A percentile compares a stretch with the other conserved stretches of the same genome.
These are phyloP conservation scores for Drosophila kepulauana DNA, from an alignment of 1,140 invertebrate species.

Conservation along the genomic window DNA sequence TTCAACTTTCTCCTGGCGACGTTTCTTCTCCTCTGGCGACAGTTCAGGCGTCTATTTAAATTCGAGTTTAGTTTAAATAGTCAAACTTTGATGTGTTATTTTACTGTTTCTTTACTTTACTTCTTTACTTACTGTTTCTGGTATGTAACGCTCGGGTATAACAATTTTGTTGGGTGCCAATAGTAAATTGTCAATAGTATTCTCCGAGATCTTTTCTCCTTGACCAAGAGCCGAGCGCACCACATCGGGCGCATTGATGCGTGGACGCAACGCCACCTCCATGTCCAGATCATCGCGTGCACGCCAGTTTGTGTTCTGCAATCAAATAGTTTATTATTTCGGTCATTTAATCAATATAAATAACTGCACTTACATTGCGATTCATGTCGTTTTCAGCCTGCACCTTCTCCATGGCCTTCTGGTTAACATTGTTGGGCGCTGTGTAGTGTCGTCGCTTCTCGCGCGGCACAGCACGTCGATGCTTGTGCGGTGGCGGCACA, in stretches of 20 bases:
- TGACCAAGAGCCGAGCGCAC: slow-evolving; percentile 91
- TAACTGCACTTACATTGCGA: slow-evolving; percentile 85
- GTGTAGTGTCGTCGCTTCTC: slow-evolving; percentile 95
- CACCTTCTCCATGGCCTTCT: slow-evolving; percentile 87
- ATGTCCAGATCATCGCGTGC: slow-evolving; percentile 94
- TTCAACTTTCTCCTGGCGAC: slow-evolving; percentile 94
- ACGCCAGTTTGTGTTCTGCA: slow-evolving; percentile 86
- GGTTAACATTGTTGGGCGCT: slow-evolving; percentile 90
- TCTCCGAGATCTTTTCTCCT: slow-evolving; percentile 87
- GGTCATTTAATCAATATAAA: no score
- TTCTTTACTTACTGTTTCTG: slow-evolving; percentile 90
- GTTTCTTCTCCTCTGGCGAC: slow-evolving; percentile 92
- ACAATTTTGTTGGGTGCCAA: slow-evolving; percentile 95
- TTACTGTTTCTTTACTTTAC: no score
- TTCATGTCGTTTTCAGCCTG: slow-evolving; percentile 86
- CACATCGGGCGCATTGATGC: slow-evolving; percentile 92
- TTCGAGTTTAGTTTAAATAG: not conserved
- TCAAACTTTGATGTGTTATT: not conserved
- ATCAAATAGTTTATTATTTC: slow-evolving; percentile 4
- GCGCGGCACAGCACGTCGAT: slow-evolving; percentile 89
- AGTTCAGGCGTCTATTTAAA: slow-evolving; percentile 89
- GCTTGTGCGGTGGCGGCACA: slow-evolving; percentile 84
- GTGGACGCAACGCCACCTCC: slow-evolving; percentile 90
- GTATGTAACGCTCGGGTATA: slow-evolving; percentile 96
- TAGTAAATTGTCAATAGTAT: slow-evolving; percentile 93